A percentile compares a stretch with the other conserved stretches of the same genome.
phyloP scores from a whole-genome alignment of 2,113 vertebrate genomes.

The Nanorana parkeri region DNA sequence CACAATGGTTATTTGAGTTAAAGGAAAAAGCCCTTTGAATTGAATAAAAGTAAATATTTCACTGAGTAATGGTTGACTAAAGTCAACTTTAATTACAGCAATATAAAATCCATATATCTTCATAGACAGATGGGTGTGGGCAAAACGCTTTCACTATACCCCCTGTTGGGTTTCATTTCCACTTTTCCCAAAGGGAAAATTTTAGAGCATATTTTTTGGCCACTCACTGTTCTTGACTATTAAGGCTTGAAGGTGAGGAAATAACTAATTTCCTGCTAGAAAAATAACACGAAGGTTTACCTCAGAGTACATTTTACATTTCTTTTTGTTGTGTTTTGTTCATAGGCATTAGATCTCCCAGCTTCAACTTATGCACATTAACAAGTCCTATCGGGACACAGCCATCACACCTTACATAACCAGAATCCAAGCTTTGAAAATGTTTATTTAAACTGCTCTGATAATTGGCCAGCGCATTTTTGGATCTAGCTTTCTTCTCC shows the following conservation, averaged over 20 bases:
- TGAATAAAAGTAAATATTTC: not conserved
- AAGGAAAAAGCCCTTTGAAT: not conserved
- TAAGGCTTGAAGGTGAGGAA: constrained; percentile 39
- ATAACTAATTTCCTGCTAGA: constrained; percentile 47
- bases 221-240: constrained; percentile 35
- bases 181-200: constrained; percentile 32
- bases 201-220: constrained; percentile 9
- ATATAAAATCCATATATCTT: not conserved
- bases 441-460: constrained; percentile 50
- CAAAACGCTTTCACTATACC: not conserved
- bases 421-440: constrained; percentile 31
- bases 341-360: constrained; percentile 19
- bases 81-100: constrained; percentile 7
- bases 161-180: constrained; percentile 12
- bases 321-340: constrained; percentile 34
- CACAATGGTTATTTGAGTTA: not conserved
- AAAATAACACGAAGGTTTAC: constrained; percentile 17
- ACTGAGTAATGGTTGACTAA: not conserved
- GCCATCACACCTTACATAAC: constrained; percentile 31
- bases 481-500: constrained; percentile 39
- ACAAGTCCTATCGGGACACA: constrained; percentile 36
- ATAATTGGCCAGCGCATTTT: constrained; percentile 41
- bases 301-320: constrained; percentile 7
- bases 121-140: constrained; percentile 1
- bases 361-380: constrained; percentile 35